Conservation (phyloP, 2,113 vertebrate genomes). For the Sisor rabdophorus region DNA sequence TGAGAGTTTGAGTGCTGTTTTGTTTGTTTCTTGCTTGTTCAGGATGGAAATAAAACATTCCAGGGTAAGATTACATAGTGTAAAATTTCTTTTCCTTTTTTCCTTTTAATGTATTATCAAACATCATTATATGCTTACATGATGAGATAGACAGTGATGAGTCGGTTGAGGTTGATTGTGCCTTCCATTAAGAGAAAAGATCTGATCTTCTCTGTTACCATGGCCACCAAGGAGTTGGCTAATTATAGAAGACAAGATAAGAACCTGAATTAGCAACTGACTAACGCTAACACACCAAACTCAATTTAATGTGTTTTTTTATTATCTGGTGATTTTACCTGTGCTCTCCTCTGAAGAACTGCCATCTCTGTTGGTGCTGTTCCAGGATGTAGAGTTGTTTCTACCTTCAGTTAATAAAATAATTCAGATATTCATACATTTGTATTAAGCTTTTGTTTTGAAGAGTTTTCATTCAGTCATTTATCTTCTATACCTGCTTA, state of each 20-base stretch:
- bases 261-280: neutral
- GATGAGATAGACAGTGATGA: conserved; percentile 70
- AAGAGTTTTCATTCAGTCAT: too few relatives aligned
- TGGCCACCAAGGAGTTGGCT: conserved; percentile 56
- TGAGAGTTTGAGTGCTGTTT: too few relatives aligned
- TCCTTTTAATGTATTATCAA: neutral
- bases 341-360: conserved; percentile 4
- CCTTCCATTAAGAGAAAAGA: neutral
- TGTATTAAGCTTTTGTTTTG: too few relatives aligned
- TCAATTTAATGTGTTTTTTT: neutral
- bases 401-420: conserved; percentile 35
- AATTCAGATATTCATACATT: too few relatives aligned
- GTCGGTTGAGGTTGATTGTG: conserved; percentile 40
- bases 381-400: conserved; percentile 32
- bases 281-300: neutral
- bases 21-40: too few relatives aligned
- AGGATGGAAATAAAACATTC: neutral
- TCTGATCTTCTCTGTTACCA: neutral
- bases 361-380: conserved; percentile 25
- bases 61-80: too few relatives aligned
- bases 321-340: conserved; percentile 12
- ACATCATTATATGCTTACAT: conserved; percentile 67
- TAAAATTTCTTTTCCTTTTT: neutral
- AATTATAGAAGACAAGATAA: conserved; percentile 11
- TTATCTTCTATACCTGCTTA: too few relatives aligned